A percentile compares a stretch with the other conserved stretches of the same genome.
Conservation (phyloP, 2,113 vertebrate genomes). For the Lates calcarifer region DNA sequence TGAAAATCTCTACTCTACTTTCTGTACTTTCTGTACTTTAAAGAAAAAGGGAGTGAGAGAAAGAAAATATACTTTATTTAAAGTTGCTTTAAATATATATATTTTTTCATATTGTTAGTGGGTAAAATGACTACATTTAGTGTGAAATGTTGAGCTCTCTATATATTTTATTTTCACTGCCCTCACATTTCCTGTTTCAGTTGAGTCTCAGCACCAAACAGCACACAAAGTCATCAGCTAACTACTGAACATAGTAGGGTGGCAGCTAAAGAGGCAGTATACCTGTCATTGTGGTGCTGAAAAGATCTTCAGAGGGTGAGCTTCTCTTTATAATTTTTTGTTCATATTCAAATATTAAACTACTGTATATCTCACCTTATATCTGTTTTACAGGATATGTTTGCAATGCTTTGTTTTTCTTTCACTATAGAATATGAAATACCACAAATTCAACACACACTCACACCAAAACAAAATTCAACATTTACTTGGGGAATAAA, state of each 20-base stretch:
- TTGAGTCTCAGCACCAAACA: not conserved
- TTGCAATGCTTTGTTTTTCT: not conserved
- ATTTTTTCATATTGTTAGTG: not conserved
- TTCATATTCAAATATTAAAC: not conserved
- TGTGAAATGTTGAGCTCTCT: not conserved
- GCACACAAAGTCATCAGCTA: slow-evolving; percentile 2
- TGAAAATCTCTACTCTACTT: slow-evolving; percentile 34
- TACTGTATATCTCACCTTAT: not conserved
- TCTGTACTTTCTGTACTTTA: too few species aligned
- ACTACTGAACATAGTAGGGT: not conserved
- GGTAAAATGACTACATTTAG: not conserved
- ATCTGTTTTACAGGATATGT: too few species aligned
- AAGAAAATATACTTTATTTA: not conserved
- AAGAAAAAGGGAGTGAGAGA: too few species aligned
- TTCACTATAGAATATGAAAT: not conserved
- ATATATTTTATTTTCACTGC: not conserved
- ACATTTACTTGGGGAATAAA: slow-evolving; percentile 38
- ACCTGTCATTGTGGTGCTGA: not conserved
- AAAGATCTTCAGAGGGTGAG: not conserved
- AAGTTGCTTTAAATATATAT: not conserved
- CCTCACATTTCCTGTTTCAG: not conserved
- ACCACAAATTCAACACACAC: not conserved
- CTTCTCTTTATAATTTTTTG: not conserved
- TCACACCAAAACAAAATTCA: slow-evolving; percentile 36
- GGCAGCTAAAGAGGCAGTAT: slow-evolving; percentile 7